These are phyloP conservation scores for Drosophila tanythrix DNA, from an alignment of 2,888 invertebrate species.

Conservation along the genomic window DNA sequence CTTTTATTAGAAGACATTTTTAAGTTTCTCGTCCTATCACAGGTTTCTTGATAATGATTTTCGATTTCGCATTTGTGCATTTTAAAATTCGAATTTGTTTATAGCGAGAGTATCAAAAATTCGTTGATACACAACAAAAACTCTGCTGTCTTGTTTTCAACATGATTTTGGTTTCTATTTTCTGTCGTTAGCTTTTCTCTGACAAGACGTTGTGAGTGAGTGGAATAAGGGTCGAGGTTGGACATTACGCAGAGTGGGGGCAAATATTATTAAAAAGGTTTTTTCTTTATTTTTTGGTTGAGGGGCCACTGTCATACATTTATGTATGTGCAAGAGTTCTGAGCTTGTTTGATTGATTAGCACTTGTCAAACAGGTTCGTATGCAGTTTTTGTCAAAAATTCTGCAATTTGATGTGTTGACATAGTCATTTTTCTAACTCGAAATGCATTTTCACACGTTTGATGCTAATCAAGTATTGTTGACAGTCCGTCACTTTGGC, in stretches of 20 bases:
- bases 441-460: slow-evolving; percentile 55
- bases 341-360: slow-evolving; percentile 67
- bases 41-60: background rate
- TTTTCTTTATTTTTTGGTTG: slow-evolving; percentile 6
- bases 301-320: slow-evolving; percentile 58
- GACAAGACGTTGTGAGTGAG: slow-evolving; percentile 62
- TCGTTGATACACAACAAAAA: background rate
- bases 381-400: slow-evolving; percentile 47
- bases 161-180: slow-evolving; percentile 39
- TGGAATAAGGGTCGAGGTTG: slow-evolving; percentile 42
- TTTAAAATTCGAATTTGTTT: too few species aligned
- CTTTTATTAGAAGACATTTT: background rate
- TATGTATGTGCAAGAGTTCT: slow-evolving; percentile 16
- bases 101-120: slow-evolving; percentile 24
- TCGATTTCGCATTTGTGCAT: background rate
- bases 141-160: slow-evolving; percentile 19
- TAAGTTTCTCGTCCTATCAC: background rate
- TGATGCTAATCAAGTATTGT: slow-evolving; percentile 65
- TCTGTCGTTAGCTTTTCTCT: slow-evolving; percentile 36
- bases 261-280: slow-evolving; percentile 78
- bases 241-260: slow-evolving; percentile 15
- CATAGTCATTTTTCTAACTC: slow-evolving; percentile 53
- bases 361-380: slow-evolving; percentile 61
- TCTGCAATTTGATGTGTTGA: slow-evolving; percentile 61
- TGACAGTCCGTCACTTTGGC: slow-evolving; percentile 37